Evolutionary conservation across 2,113 vertebrate genomes (phyloP), one percentile per base, ranked within the genome.

Genomic region (Chaetodon auriga): DNA sequence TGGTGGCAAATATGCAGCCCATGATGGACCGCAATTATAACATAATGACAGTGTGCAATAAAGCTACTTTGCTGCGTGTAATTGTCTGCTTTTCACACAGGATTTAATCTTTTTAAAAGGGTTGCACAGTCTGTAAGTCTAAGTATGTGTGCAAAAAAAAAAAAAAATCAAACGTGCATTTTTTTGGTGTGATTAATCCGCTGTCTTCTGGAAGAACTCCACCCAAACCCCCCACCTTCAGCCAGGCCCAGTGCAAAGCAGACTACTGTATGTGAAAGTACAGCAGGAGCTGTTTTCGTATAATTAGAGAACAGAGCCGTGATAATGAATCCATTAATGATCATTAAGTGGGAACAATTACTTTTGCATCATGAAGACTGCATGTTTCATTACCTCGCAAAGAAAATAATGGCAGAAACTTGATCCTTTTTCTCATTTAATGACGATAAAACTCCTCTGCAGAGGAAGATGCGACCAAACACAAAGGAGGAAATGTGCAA

Each of bases 1-100:
- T 66, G 83, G 78, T 90, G 80, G 85, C 85, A 91, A 89, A 86
- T 88, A 87, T 54, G 58, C 74, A 72, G 81, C 11, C 61, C 14
- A 2, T 64, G 86, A 81, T 63, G 74, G 70, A 77, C 36, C 46
- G 0, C 15, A 0, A 35, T 77, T 36, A 62, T 35, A 19, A 75
- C 69, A 61, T 49, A 68, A 82, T 83, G 73, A 89, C 74, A 41
- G 46, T 0, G 73, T 19, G 74, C 58, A 1, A 65, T 66, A 51
- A 66, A 81, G 68, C 51, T 35, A 60, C 78, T 74, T 1, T 18
- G 68, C 70, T 16, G 7, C 51, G 4, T 19, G 2, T 14, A 12
- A 21, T 58, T 72, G 58, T 78, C 72, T 57, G 76, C 49, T 16
- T 30, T 60, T 69, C 54, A 48, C 36, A 25, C 49, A 21, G 68